phyloP scores from a whole-genome alignment of 2,113 vertebrate species.

The Agelaius tricolor region DNA sequence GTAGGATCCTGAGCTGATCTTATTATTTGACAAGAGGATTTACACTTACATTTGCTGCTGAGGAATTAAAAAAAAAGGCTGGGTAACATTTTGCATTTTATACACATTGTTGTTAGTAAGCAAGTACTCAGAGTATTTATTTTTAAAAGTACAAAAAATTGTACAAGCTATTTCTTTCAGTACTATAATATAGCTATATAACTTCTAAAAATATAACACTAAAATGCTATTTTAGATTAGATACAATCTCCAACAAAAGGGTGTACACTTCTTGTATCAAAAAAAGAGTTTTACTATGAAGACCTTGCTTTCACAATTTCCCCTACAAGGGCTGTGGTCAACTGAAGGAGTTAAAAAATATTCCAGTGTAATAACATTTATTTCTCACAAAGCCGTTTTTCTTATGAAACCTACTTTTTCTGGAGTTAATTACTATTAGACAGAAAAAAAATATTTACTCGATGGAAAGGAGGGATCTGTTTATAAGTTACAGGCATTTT shows the following conservation, averaged over 20 bases:
- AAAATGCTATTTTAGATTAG: background rate
- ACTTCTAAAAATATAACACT: background rate
- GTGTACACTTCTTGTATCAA: fast-evolving
- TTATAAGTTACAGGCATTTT: background rate
- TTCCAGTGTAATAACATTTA: background rate
- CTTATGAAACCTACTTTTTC: background rate
- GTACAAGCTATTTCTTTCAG: background rate
- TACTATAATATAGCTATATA: background rate
- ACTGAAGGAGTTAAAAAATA: background rate
- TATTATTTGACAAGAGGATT: background rate
- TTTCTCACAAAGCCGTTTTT: background rate
- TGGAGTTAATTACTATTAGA: background rate
- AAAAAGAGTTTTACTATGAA: background rate
- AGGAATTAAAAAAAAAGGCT: background rate
- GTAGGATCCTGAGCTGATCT: background rate
- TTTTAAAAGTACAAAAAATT: background rate
- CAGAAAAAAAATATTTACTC: fast-evolving
- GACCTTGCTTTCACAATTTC: background rate
- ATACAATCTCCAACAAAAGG: background rate
- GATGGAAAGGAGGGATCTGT: fast-evolving
- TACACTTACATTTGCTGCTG: fast-evolving
- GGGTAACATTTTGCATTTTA: background rate
- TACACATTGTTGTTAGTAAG: background rate
- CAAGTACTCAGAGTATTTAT: background rate
- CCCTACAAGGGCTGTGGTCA: background rate